Base-by-base conservation (phyloP, 2,888 invertebrate genomes). In the Brenthis hecate region DNA sequence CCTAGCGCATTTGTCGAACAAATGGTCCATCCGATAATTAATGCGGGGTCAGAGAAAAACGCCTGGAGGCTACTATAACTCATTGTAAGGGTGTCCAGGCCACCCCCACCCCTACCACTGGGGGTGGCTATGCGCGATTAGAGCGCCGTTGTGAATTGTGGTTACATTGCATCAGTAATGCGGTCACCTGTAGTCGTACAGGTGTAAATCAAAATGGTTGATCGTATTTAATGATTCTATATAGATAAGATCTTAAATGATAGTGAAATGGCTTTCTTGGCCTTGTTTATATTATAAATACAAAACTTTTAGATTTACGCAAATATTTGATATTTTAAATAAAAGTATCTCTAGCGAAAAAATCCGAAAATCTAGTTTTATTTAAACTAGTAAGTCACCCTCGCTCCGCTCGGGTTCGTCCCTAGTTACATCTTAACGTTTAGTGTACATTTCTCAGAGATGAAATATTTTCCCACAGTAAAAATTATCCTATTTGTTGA, bases 1-100 rank as follows among this genome's bases (percentile, higher is more conserved):
- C 51, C 48, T 19, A 56, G 55, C 58, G 55, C 61, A 65, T 65
- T 51, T 32, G 55, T 57, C 48, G 48, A 32, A 58, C 65, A 60
- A 72, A 68, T 58, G 53, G 65, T 19, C 19, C 62, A 36, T 51
- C 65, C 50, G 57, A 70, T 70, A 70, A 70, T 72, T 72, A 70
- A 70, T 63, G 70, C 32, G 16, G 66, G 70, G 70, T 68, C 63
- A 68, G 68, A 72, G 72, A 68, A 70, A 68, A 70, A 70, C 66
- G 70, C 67, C 23, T 13, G 56, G 16, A 56, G 57, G 54, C 68
- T 36, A 61, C 56, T 58, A 68, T 72, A 70, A 72, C 56, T 72
- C 66, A 72, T 64, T 68, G 65, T 56, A 56, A 63, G 50, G 62
- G 62, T 58, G 65, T 56, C 60, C 23, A 47, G 48, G 48, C 51